These are phyloP conservation scores for Muscidifurax raptorellus DNA, from an alignment of 1,140 invertebrate genomes.

Conservation along the genomic window DNA sequence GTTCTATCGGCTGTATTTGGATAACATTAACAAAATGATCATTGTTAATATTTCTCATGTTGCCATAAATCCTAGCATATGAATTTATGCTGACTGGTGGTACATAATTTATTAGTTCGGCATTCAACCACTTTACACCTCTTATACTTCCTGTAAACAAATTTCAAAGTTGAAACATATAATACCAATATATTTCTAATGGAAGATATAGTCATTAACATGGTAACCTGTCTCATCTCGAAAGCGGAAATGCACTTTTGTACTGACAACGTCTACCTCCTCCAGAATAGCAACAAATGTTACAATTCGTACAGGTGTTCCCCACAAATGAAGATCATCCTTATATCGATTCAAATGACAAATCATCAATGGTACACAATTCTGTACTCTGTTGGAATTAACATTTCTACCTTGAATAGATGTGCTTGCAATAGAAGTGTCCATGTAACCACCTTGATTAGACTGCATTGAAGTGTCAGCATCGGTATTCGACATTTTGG, in stretches of 20 bases:
- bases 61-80: constrained; percentile 62
- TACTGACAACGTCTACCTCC: constrained; percentile 62
- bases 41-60: constrained; percentile 60
- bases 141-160: constrained; percentile 60
- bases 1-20: constrained; percentile 59
- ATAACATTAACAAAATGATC: constrained; percentile 62
- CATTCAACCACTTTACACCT: constrained; percentile 62
- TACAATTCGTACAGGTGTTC: constrained; percentile 56
- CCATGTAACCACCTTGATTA: constrained; percentile 17
- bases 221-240: constrained; percentile 68
- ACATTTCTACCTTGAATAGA: constrained; percentile 21
- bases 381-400: constrained; percentile 55
- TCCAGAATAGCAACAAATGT: constrained; percentile 60
- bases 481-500: constrained; percentile 18
- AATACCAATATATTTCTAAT: not conserved
- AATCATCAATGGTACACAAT: constrained; percentile 65
- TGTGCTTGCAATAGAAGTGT: constrained; percentile 56
- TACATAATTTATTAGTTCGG: constrained; percentile 61
- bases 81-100: constrained; percentile 51
- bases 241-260: constrained; percentile 65
- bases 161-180: not conserved
- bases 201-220: not conserved
- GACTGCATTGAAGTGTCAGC: not conserved
- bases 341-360: constrained; percentile 51
- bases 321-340: constrained; percentile 59